Evolutionary conservation across 2,797 vertebrate species (phyloP), one percentile per base, ranked within the genome.

Genomic region (Xenopus petersii): DNA sequence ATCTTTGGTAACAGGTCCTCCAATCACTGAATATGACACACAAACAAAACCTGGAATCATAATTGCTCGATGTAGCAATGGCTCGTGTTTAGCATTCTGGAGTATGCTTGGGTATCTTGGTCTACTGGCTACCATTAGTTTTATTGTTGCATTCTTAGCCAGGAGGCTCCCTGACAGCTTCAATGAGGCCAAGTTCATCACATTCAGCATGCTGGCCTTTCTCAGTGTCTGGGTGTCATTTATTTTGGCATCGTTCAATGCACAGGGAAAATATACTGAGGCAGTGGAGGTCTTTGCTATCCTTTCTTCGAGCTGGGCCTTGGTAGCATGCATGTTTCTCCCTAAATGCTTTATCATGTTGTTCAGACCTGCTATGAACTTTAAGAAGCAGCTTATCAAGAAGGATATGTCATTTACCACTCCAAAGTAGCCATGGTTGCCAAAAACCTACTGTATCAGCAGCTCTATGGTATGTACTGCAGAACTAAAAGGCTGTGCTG

Each of bases 141-240:
- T 81, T 10, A 58, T 49, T 13, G 76, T 79, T 15, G 75, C 80
- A 26, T 82, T 86, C 55, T 48, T 67, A 0, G 13, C 76, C 12
- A 1, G 0, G 15, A 0, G 0, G 8, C 74, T 82, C 26, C 79
- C 81, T 2, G 67, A 77, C 4, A 64, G 65, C 36, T 80, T 84
- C 74, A 80, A 15, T 2, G 69, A 84, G 71, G 80, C 79, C 4
- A 75, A 83, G 69, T 60, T 10, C 1, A 75, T 84, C 73, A 70
- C 55, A 1, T 68, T 80, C 63, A 82, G 78, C 55, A 71, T 71
- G 70, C 5, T 71, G 48, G 70, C 70, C 24, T 71, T 71, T 15
- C 70, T 71, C 21, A 71, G 59, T 64, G 68, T 70, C 36, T 70
- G 68, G 68, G 42, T 70, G 12, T 70, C 68, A 8, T 70, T 17